phyloP scores from a whole-genome alignment of 2,888 invertebrate species.

The Liopterus haemorrhoidalis region DNA sequence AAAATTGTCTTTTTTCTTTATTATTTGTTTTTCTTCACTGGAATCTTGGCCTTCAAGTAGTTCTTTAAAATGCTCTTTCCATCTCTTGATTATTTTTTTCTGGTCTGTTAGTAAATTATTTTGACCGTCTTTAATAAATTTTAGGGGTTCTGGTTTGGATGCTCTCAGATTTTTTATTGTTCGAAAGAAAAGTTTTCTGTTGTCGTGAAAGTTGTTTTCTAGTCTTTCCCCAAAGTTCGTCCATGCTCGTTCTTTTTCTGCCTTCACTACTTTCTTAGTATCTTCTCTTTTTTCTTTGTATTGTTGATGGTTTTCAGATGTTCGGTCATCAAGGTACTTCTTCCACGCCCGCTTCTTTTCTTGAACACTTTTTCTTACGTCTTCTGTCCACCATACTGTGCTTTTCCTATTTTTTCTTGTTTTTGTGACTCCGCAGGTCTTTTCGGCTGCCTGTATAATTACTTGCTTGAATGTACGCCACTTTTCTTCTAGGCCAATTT shows the following conservation, averaged over 20 bases:
- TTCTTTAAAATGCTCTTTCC: constrained; percentile 9
- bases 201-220: constrained; percentile 3
- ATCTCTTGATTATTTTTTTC: constrained; percentile 7
- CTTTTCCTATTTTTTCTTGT: not conserved
- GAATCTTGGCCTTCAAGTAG: not conserved
- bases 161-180: not conserved
- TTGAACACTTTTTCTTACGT: not conserved
- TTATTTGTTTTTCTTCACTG: not conserved
- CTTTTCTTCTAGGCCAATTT: constrained; percentile 1
- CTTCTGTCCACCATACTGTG: constrained; percentile 6
- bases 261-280: constrained; percentile 2
- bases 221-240: constrained; percentile 6
- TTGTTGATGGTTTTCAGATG: constrained; percentile 1
- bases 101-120: constrained; percentile 2
- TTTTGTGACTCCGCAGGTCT: not conserved
- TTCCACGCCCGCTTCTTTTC: constrained; percentile 8
- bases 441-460: constrained; percentile 2
- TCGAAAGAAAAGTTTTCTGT: constrained; percentile 7
- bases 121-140: not conserved
- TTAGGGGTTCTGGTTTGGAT: not conserved
- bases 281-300: constrained; percentile 7
- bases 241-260: constrained; percentile 3
- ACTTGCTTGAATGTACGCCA: not conserved
- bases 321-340: not conserved
- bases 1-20: not conserved